Evolutionary conservation across 2,113 vertebrate genomes (phyloP).

Genomic region (Aegotheles bennettii): DNA sequence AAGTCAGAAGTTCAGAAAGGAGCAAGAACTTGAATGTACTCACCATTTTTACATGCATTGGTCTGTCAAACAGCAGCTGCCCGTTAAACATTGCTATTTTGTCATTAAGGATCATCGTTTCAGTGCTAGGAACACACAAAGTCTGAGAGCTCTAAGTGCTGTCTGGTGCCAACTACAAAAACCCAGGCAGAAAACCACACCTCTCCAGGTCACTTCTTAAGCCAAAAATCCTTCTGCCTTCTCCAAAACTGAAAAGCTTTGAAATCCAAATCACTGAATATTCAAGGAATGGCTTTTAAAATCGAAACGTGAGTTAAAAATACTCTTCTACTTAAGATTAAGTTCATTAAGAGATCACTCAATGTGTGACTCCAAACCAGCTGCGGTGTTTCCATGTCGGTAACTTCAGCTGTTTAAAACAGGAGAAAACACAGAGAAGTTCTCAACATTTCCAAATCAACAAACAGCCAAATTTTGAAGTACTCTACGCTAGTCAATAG

Average conservation of each 20-base stretch:
- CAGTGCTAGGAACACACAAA: not conserved
- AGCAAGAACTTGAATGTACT: not conserved
- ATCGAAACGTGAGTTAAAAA: rapidly evolving
- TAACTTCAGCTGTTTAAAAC: not conserved
- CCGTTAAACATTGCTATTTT: slow-evolving; percentile 93
- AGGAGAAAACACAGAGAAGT: not conserved
- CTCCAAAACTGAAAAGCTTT: not conserved
- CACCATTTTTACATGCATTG: slow-evolving; percentile 98
- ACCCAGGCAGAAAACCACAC: not conserved
- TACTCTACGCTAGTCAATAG: not conserved
- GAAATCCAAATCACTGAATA: not conserved
- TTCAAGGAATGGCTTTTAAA: not conserved
- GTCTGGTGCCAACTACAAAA: not conserved
- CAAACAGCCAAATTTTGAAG: not conserved
- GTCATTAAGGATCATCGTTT: slow-evolving; percentile 70
- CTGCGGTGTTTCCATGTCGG: not conserved
- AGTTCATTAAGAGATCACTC: not conserved
- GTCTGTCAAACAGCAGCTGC: slow-evolving; percentile 92
- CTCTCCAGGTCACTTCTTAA: not conserved
- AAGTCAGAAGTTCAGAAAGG: not conserved
- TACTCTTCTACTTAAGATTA: not conserved
- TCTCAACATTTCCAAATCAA: not conserved
- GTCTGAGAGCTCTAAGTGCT: not conserved
- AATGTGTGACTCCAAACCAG: rapidly evolving
- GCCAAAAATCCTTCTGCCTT: not conserved